Evolutionary conservation across 2,113 vertebrate genomes (phyloP).

Genomic region (Cranoglanis bouderius): DNA sequence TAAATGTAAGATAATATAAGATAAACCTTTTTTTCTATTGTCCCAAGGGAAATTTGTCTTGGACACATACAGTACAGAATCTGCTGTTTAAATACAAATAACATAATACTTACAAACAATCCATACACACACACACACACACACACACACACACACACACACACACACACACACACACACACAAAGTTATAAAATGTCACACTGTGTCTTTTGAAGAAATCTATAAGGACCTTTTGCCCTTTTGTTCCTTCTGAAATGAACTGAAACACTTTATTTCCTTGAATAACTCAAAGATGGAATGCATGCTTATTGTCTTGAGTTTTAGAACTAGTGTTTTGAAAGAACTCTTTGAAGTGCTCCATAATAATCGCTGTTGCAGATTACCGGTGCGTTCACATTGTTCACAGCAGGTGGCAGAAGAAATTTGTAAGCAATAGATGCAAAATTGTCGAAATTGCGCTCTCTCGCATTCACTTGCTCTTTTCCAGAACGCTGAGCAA

Average conservation of each 20-base stretch:
- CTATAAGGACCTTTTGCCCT: neutral
- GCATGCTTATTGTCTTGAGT: conserved; percentile 33
- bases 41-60: too few species aligned
- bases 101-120: too few species aligned
- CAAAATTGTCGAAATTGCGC: conserved; percentile 40
- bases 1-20: too few species aligned
- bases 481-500: neutral
- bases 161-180: too few species aligned
- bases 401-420: conserved; percentile 42
- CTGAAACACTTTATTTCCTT: neutral
- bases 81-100: too few species aligned
- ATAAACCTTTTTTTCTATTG: too few species aligned
- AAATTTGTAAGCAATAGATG: conserved; percentile 46
- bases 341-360: conserved; percentile 23
- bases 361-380: conserved; percentile 42
- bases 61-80: too few species aligned
- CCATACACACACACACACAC: too few species aligned
- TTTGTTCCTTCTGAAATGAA: neutral
- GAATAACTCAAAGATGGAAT: conserved; percentile 1
- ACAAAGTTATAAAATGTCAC: too few species aligned
- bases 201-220: neutral
- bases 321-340: conserved; percentile 16
- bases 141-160: too few species aligned
- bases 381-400: conserved; percentile 14
- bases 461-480: neutral